Base-by-base conservation (phyloP, 2,797 vertebrate species). In the Hydrophis major region DNA sequence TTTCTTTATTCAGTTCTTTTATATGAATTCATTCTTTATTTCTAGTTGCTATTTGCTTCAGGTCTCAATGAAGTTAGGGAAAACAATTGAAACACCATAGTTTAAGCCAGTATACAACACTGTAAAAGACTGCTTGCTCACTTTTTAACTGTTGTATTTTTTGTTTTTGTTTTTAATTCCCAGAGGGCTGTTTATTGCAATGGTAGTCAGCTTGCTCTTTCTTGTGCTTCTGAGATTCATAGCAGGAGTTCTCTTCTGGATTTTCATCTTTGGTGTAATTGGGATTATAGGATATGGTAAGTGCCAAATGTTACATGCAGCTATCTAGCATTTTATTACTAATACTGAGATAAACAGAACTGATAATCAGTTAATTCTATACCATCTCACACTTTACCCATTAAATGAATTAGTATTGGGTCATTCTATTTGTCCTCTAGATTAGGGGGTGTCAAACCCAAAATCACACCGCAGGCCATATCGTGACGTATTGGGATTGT, bases 201-300 rank as follows among this genome's bases (percentile, higher is more conserved):
- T 99, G 99, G 53, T 98, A 92, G 97, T 99, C 95, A 99, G 99
- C 93, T 98, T 99, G 96, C 92, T 98, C 47, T 99, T 99, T 96
- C 98, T 99, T 96, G 97, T 99, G 74, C 97, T 99, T 88, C 93
- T 99, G 96, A 98, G 98, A 91, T 99, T 98, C 97, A 99, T 97
- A 5, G 99, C 99, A 22, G 98, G 98, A 37, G 96, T 98, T 60
- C 98, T 99, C 14, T 98, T 99, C 97, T 99, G 99, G 99, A 95
- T 99, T 96, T 98, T 99, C 96, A 98, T 99, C 94, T 96, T 98
- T 20, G 98, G 98, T 66, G 98, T 99, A 91, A 97, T 99, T 90
- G 94, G 96, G 92, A 97, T 98, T 87, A 96, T 99, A 88, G 98
- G 97, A 90, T 99, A 99, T 16, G 99, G 99, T 99, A 97, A 32